These are phyloP conservation scores for Dorcus hopei DNA, from an alignment of 2,888 invertebrate species.

Conservation along the genomic window DNA sequence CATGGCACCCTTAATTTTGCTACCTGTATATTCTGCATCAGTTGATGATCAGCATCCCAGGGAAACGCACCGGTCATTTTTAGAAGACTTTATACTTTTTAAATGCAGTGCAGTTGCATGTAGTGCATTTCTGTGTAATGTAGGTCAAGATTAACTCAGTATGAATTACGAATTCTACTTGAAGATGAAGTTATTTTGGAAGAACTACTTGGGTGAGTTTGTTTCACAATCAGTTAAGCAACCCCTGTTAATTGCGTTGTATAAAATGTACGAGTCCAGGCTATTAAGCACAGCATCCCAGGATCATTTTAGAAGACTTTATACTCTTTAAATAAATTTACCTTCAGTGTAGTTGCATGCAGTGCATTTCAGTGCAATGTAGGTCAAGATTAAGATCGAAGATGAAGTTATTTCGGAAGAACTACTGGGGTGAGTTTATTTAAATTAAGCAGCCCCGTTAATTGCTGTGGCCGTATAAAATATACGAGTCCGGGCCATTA, in stretches of 20 bases:
- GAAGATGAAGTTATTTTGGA: slow-evolving; percentile 38
- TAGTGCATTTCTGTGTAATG: too few species aligned
- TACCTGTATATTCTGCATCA: slow-evolving; percentile 31
- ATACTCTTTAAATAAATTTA: neutral
- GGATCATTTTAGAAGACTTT: slow-evolving; percentile 2
- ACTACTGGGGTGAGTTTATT: slow-evolving; percentile 34
- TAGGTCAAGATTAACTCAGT: slow-evolving; percentile 1
- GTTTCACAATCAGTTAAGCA: neutral
- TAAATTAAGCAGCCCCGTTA: slow-evolving; percentile 18
- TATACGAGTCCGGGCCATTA: slow-evolving; percentile 35
- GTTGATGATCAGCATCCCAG: slow-evolving; percentile 29
- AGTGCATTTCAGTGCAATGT: too few species aligned
- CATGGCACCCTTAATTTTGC: slow-evolving; percentile 32
- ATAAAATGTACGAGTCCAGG: slow-evolving; percentile 28
- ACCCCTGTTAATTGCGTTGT: slow-evolving; percentile 25
- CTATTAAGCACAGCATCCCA: slow-evolving; percentile 38
- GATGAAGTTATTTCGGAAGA: slow-evolving; percentile 37
- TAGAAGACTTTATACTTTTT: slow-evolving; percentile 5
- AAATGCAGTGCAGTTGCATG: neutral
- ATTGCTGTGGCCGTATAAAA: slow-evolving; percentile 26
- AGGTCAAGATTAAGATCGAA: slow-evolving; percentile 19
- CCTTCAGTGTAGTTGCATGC: too few species aligned
- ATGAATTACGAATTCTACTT: slow-evolving; percentile 36
- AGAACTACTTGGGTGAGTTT: slow-evolving; percentile 35
- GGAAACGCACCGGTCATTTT: neutral